Conservation (phyloP, 23 tunicate genomes). For the Ascidia mentula region DNA sequence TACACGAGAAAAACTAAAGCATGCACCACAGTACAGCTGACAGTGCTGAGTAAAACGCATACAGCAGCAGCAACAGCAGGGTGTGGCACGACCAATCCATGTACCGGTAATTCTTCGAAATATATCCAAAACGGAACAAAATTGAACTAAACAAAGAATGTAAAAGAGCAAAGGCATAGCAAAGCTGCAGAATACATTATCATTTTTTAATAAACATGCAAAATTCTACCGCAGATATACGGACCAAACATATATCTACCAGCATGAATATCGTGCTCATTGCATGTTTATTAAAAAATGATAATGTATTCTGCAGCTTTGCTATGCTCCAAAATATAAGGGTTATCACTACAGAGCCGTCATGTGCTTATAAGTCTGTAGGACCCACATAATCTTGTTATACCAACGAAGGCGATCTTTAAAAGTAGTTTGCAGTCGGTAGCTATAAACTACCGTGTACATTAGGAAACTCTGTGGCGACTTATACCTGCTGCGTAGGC, state of each 20-base stretch:
- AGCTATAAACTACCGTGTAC: too few species aligned
- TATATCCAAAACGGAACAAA: background rate
- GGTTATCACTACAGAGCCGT: background rate
- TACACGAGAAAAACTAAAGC: background rate
- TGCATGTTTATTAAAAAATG: background rate
- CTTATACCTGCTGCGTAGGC: too few species aligned
- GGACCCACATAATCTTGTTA: background rate
- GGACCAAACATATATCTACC: background rate
- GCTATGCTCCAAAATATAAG: background rate
- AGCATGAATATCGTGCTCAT: background rate
- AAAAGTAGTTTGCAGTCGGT: background rate
- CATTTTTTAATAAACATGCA: background rate
- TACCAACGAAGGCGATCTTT: background rate
- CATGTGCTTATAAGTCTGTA: background rate
- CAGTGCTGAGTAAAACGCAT: background rate
- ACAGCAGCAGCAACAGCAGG: constrained; percentile 4
- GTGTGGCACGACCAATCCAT: background rate
- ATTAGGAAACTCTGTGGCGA: too few species aligned
- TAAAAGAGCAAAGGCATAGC: background rate
- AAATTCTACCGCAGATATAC: background rate
- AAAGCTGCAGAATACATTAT: background rate
- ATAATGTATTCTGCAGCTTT: background rate
- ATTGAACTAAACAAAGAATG: background rate
- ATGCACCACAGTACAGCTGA: background rate
- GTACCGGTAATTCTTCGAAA: background rate